Conservation (phyloP, 2,888 invertebrate species). For the Chymomyza caudatula region DNA sequence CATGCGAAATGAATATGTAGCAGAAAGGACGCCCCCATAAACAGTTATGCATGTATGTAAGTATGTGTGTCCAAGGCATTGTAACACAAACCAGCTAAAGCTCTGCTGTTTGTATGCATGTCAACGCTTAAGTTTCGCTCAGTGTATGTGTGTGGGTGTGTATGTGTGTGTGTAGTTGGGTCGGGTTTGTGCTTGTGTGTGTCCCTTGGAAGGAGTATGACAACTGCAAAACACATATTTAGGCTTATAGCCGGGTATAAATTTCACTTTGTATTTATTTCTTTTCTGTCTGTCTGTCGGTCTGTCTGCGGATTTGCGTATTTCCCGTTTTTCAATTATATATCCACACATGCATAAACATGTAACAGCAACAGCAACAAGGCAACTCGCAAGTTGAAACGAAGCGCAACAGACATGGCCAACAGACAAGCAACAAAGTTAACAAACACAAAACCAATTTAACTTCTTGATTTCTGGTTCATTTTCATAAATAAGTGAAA, state of each 20-base stretch:
- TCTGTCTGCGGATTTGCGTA: constrained; percentile 32
- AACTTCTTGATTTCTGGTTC: constrained; percentile 60
- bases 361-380: constrained; percentile 27
- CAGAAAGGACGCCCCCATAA: constrained; percentile 37
- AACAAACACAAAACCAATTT: constrained; percentile 67
- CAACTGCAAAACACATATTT: constrained; percentile 54
- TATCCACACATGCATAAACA: constrained; percentile 20
- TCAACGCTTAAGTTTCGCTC: constrained; percentile 45
- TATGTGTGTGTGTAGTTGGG: constrained; percentile 20
- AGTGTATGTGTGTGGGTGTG: background rate
- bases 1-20: constrained; percentile 45
- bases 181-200: constrained; percentile 2
- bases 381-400: constrained; percentile 39
- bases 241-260: constrained; percentile 47
- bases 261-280: constrained; percentile 56
- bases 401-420: constrained; percentile 40
- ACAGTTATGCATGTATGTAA: constrained; percentile 24
- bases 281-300: background rate
- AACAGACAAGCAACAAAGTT: constrained; percentile 47
- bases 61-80: background rate
- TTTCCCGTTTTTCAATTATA: constrained; percentile 42
- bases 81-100: background rate
- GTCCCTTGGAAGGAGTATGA: constrained; percentile 10
- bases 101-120: constrained; percentile 23
- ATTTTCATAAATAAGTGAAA: constrained; percentile 65